Percentiles rank a stretch among this genome's conserved stretches.
These are phyloP conservation scores for Clangula hyemalis DNA, from an alignment of 2,797 vertebrate genomes.

Conservation along the genomic window DNA sequence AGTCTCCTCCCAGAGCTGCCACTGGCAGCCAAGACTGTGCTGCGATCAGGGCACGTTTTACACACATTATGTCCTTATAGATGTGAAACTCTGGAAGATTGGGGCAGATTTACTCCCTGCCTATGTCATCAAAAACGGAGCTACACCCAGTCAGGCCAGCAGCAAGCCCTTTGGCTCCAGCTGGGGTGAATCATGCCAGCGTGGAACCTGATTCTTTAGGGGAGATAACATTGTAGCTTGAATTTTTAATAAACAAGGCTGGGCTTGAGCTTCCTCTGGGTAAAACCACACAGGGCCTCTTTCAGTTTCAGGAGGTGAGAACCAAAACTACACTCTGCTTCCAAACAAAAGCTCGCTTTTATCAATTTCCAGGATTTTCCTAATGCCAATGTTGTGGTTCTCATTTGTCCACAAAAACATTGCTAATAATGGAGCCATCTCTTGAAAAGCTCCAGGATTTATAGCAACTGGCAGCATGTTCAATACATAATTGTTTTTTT, in stretches of 20 bases:
- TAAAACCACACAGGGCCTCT: conserved; percentile 43
- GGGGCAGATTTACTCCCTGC: background rate
- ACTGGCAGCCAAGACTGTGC: background rate
- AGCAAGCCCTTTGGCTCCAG: conserved; percentile 36
- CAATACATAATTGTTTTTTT: conserved; percentile 34
- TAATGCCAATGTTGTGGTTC: conserved; percentile 34
- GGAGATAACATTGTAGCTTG: conserved; percentile 20
- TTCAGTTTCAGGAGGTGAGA: conserved; percentile 56
- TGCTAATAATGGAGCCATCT: conserved; percentile 43
- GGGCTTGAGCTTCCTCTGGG: conserved; percentile 59
- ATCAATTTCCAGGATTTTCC: conserved; percentile 59
- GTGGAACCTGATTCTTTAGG: conserved; percentile 35
- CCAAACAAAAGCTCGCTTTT: conserved; percentile 47
- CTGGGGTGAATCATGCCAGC: conserved; percentile 14
- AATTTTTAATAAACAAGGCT: conserved; percentile 40
- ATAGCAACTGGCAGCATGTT: conserved; percentile 50
- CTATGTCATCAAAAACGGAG: background rate
- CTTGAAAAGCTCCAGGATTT: conserved; percentile 60
- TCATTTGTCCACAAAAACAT: conserved; percentile 56
- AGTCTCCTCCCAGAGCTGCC: background rate
- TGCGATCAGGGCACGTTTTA: accelerated
- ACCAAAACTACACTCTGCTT: background rate
- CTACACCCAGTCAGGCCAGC: background rate
- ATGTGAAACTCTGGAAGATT: background rate
- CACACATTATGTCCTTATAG: accelerated